These are phyloP conservation scores for Drosophila austrosaltans DNA, from an alignment of 2,888 invertebrate species.

Conservation along the genomic window DNA sequence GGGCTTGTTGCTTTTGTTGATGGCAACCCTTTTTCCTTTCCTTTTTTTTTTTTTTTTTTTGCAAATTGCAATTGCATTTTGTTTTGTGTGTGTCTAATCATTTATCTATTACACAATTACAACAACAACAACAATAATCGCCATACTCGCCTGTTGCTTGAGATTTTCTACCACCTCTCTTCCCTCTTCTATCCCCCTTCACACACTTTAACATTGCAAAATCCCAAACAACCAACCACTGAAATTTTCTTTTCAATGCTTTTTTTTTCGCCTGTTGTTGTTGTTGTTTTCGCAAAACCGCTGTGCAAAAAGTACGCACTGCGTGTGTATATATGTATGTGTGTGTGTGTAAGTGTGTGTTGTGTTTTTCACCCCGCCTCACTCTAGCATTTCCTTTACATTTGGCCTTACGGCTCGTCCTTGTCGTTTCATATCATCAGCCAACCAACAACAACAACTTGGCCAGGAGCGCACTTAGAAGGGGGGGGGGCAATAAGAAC, in stretches of 20 bases:
- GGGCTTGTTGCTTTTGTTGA: neutral
- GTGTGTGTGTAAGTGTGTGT: neutral
- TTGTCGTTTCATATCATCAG: slow-evolving; percentile 17
- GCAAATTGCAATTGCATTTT: slow-evolving; percentile 48
- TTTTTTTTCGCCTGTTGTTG: neutral
- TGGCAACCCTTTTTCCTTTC: neutral
- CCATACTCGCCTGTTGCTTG: slow-evolving; percentile 55
- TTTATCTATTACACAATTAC: slow-evolving; percentile 76
- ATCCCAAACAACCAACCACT: slow-evolving; percentile 15
- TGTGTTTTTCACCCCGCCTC: slow-evolving; percentile 4
- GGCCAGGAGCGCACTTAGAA: slow-evolving; percentile 9
- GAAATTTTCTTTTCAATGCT: slow-evolving; percentile 6
- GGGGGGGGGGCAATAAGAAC: neutral
- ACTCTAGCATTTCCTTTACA: neutral
- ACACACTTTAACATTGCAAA: neutral
- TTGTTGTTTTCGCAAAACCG: slow-evolving; percentile 13
- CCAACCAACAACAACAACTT: slow-evolving; percentile 2
- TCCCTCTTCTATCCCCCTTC: slow-evolving; percentile 1
- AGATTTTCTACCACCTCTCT: slow-evolving; percentile 28
- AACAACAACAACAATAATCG: slow-evolving; percentile 46
- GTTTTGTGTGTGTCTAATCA: slow-evolving; percentile 57
- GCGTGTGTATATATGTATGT: slow-evolving; percentile 6
- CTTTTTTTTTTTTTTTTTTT: too few relatives aligned
- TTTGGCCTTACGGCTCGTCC: slow-evolving; percentile 7
- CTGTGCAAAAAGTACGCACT: slow-evolving; percentile 20